phyloP scores from a whole-genome alignment of 1,140 invertebrate genomes.

The Hycleus phaleratus region DNA sequence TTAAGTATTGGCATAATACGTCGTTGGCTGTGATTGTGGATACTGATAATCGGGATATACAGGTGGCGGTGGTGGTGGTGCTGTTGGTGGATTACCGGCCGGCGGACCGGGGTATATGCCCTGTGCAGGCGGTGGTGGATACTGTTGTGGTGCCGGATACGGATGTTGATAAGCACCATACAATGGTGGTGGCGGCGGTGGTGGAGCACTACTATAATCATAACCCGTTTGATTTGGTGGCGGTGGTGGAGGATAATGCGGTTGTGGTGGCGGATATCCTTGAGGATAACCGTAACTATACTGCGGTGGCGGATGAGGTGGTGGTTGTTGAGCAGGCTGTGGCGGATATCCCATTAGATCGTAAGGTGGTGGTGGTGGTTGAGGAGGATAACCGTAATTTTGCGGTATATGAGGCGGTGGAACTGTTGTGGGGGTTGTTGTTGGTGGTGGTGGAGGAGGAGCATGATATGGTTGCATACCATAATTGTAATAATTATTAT shows the following conservation, averaged over 20 bases:
- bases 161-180: constrained; percentile 2
- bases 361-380: constrained; percentile 22
- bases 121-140: background rate
- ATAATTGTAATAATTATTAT: constrained; percentile 34
- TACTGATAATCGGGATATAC: constrained; percentile 9
- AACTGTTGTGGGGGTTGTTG: constrained; percentile 8
- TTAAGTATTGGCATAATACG: constrained; percentile 7
- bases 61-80: background rate
- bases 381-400: constrained; percentile 22
- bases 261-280: constrained; percentile 36
- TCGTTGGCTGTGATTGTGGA: background rate
- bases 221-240: constrained; percentile 36
- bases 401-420: constrained; percentile 28
- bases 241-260: constrained; percentile 46
- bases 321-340: constrained; percentile 27
- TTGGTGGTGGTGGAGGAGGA: constrained; percentile 21
- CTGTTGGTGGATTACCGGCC: background rate
- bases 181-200: background rate
- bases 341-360: constrained; percentile 31
- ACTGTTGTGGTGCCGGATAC: background rate
- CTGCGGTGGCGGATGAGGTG: constrained; percentile 24
- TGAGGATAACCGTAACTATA: constrained; percentile 6
- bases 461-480: constrained; percentile 29
- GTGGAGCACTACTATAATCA: background rate
- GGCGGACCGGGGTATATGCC: background rate